Conservation (phyloP, 2,888 invertebrate genomes). For the Sepioteuthis lessoniana region DNA sequence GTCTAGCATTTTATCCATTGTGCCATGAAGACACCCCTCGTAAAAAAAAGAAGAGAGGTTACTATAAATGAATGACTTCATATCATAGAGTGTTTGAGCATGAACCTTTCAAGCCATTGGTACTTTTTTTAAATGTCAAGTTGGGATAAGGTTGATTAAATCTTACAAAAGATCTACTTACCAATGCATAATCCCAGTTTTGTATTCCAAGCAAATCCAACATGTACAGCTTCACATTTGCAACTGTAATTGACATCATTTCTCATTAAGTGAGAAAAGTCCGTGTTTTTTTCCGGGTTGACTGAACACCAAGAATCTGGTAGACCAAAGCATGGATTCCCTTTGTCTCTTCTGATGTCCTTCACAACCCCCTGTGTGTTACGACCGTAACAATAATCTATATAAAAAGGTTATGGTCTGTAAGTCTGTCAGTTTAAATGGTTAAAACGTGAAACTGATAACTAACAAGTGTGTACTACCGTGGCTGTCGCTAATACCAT, state of each 20-base stretch:
- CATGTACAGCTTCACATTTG: neutral
- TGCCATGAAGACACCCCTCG: no score
- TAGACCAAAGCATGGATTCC: neutral
- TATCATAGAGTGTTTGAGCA: no score
- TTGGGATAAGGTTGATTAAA: no score
- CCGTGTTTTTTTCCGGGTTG: neutral
- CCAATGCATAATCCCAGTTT: neutral
- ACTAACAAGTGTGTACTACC: no score
- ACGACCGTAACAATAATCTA: neutral
- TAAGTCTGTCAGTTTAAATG: neutral
- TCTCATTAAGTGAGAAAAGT: constrained; percentile 4
- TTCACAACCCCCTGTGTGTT: neutral
- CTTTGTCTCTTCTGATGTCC: neutral
- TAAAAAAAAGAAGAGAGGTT: no score
- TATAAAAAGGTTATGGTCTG: neutral
- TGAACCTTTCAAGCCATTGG: no score
- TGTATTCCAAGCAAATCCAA: neutral
- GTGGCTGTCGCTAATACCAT: no score
- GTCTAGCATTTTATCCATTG: no score
- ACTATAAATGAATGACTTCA: no score
- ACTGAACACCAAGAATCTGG: neutral
- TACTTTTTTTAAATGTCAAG: no score
- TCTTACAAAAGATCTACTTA: neutral
- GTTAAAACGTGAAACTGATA: no score
- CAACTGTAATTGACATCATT: neutral